Base-by-base conservation (phyloP, 1,140 invertebrate genomes). In the Zaprionus lachaisei region DNA sequence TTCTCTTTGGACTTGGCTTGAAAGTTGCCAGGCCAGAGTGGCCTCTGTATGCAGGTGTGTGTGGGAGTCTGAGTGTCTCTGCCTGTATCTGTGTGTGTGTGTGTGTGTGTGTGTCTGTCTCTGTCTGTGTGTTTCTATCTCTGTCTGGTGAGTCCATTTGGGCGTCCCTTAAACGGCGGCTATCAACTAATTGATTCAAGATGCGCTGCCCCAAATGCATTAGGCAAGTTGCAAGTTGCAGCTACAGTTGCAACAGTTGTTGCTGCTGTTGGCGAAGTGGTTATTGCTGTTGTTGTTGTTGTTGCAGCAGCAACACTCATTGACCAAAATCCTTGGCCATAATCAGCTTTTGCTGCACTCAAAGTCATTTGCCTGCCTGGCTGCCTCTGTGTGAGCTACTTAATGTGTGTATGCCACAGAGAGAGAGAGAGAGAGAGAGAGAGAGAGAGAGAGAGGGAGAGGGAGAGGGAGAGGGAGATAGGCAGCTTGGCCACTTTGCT, bases 151-250 rank as follows among this genome's bases (percentile, higher is more conserved):
- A 28, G 22, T 17, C 41, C 38, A 24, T 41, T 38, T 41, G 15
- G 37, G 17, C 47, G n/a, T 54, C 5, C n/a, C 72, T 15, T 41
- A 54, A 58, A n/a, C 49, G 49, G 31, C 47, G 71, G 49, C 60
- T 66, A 80, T 87, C 80, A 80, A 77, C 80, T 87, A 86, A 87
- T 80, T 86, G 83, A 87, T 83, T 80, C 67, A 77, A 77, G 72
- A 67, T 70, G 51, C n/a, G 56, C 64, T 14, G 20, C 61, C 12
- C 41, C 26, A 69, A 78, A 71, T 69, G 70, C 78, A 81, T 84
- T 83, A 80, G 60, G 54, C 51, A 38, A 47, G 26, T 28, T 28
- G 6, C 26, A 28, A 24, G 24, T 12, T 62, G 63, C 58, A 49
- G 75, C 47, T 26, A 38, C 66, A 31, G 65, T 15, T 34, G 49